A percentile compares a stretch with the other conserved stretches of the same genome.
Evolutionary conservation across 2,113 vertebrate genomes (phyloP).

Genomic region (Gavia stellata): DNA sequence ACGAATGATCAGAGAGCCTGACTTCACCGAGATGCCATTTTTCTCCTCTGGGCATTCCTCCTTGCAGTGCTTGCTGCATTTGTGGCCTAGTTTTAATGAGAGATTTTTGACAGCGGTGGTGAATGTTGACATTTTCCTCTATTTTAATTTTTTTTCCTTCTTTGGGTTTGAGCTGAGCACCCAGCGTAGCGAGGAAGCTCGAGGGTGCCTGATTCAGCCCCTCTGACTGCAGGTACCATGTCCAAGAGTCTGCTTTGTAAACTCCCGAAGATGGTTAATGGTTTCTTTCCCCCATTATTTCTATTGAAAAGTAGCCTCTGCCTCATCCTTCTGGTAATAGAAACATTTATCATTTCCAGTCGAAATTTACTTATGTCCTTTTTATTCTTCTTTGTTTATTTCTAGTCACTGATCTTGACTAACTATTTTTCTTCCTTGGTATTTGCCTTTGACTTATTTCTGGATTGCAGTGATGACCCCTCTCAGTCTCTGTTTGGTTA

Average conservation of each 20-base stretch:
- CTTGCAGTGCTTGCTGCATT: not conserved
- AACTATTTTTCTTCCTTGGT: not conserved
- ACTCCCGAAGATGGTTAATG: not conserved
- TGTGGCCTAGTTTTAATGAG: conserved; percentile 20
- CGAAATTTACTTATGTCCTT: not conserved
- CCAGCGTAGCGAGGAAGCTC: not conserved
- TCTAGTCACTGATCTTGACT: not conserved
- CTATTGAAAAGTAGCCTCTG: not conserved
- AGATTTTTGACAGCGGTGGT: not conserved
- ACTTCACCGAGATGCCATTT: not conserved
- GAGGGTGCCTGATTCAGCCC: not conserved
- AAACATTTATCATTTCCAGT: not conserved
- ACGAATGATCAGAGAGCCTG: not conserved
- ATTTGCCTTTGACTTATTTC: conserved; percentile 25
- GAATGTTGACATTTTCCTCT: not conserved
- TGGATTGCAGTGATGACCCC: not conserved
- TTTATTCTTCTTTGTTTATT: conserved; percentile 13
- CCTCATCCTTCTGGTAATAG: not conserved
- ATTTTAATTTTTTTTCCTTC: not conserved
- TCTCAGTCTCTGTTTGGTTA: not conserved
- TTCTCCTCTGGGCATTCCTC: conserved; percentile 1
- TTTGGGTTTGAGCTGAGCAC: not conserved
- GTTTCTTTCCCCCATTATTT: not conserved
- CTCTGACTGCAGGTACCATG: not conserved
- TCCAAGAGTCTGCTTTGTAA: not conserved